Percentiles rank a stretch among this genome's conserved stretches.
Conservation (phyloP, 2,888 invertebrate genomes). For the Dendrolimus houi region DNA sequence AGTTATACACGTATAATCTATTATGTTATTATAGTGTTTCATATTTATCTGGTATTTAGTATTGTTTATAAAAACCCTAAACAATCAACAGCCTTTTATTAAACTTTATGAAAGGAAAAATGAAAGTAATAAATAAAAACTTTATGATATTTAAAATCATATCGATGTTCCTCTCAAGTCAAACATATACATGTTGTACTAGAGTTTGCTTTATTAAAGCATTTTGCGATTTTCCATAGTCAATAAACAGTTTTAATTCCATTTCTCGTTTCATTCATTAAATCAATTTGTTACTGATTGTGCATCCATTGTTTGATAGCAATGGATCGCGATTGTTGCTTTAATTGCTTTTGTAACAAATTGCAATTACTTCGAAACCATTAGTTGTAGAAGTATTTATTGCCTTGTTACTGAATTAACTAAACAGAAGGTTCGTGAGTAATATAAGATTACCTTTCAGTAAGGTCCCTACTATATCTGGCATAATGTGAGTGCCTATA, state of each 20-base stretch:
- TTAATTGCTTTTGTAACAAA: constrained; percentile 8
- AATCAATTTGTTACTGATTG: not conserved
- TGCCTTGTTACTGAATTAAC: not conserved
- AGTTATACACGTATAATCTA: no score
- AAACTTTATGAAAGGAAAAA: no score
- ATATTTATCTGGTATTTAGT: no score
- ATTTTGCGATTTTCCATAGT: constrained; percentile 43
- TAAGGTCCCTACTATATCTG: no score
- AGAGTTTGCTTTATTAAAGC: constrained; percentile 23
- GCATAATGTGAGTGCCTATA: no score
- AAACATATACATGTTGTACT: constrained; percentile 6
- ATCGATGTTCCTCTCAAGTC: not conserved
- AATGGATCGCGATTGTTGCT: not conserved
- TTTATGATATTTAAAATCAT: no score
- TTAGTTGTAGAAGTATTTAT: not conserved
- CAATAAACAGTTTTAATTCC: constrained; percentile 29
- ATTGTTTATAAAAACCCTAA: no score
- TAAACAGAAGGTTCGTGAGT: no score
- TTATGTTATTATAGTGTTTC: no score
- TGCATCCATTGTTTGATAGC: not conserved
- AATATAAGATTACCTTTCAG: no score
- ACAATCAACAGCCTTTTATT: no score
- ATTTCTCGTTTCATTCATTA: not conserved
- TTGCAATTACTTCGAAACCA: constrained; percentile 12
- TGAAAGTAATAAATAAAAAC: no score